These are phyloP conservation scores for Microctonus hyperodae DNA, from an alignment of 2,888 invertebrate species.

Conservation along the genomic window DNA sequence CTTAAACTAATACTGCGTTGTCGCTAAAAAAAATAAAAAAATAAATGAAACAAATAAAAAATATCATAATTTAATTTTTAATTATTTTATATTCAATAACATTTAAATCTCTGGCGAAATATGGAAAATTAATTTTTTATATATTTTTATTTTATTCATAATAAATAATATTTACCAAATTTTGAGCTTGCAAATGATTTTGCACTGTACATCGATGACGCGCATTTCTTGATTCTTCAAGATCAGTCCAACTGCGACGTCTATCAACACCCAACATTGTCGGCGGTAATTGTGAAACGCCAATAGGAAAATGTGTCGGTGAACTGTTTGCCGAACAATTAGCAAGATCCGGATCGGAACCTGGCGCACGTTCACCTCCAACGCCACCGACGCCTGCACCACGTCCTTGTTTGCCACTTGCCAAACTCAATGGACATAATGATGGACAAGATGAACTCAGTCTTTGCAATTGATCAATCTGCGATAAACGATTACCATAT, in stretches of 20 bases:
- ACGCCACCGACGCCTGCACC: constrained; percentile 48
- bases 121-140: neutral
- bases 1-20: constrained; percentile 74
- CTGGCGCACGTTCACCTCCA: constrained; percentile 57
- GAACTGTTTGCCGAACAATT: constrained; percentile 65
- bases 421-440: constrained; percentile 59
- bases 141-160: neutral
- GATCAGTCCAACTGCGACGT: constrained; percentile 87
- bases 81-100: neutral
- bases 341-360: constrained; percentile 66
- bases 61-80: neutral
- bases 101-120: no score
- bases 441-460: constrained; percentile 80
- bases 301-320: constrained; percentile 62
- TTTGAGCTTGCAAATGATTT: constrained; percentile 59
- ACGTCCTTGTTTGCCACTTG: constrained; percentile 49
- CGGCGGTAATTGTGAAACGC: constrained; percentile 63
- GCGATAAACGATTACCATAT: constrained; percentile 49
- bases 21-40: constrained; percentile 46
- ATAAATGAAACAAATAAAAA: neutral
- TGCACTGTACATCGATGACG: constrained; percentile 55
- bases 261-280: constrained; percentile 67
- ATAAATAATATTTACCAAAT: constrained; percentile 52
- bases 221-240: constrained; percentile 69
- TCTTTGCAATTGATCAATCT: constrained; percentile 63